phyloP scores from a whole-genome alignment of 1,140 invertebrate genomes.

The Ephestia elutella region DNA sequence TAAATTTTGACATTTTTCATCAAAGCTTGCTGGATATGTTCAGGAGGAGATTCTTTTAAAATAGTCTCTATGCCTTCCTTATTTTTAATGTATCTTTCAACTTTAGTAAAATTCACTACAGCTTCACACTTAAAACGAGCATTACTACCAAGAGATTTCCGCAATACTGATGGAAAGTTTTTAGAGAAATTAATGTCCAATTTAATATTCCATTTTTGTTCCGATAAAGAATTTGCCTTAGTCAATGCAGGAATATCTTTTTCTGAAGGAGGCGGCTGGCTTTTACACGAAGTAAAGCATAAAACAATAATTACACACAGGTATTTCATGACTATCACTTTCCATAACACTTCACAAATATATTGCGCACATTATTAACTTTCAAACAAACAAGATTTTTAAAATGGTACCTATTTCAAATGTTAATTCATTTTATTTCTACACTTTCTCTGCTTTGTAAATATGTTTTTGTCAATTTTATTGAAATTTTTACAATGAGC shows the following conservation, averaged over 20 bases:
- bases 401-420: no score
- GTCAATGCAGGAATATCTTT: slow-evolving; percentile 46
- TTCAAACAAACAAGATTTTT: no score
- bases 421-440: no score
- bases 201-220: slow-evolving; percentile 67
- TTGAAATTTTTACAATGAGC: no score
- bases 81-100: slow-evolving; percentile 58
- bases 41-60: slow-evolving; percentile 51
- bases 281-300: slow-evolving; percentile 41
- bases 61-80: slow-evolving; percentile 57
- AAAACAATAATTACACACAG: slow-evolving; percentile 56
- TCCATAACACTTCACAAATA: slow-evolving; percentile 42
- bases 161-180: slow-evolving; percentile 45
- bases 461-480: no score
- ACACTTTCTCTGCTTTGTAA: no score
- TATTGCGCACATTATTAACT: not conserved
- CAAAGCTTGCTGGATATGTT: slow-evolving; percentile 53
- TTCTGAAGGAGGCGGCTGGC: slow-evolving; percentile 30
- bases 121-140: slow-evolving; percentile 61
- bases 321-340: slow-evolving; percentile 61
- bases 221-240: slow-evolving; percentile 48
- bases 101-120: slow-evolving; percentile 63
- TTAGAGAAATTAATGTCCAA: slow-evolving; percentile 63
- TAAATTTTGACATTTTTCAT: slow-evolving; percentile 66
- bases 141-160: slow-evolving; percentile 35